A percentile compares a stretch with the other conserved stretches of the same genome.
These are phyloP conservation scores for Sipha maydis DNA, from an alignment of 2,888 invertebrate genomes.

Conservation along the genomic window DNA sequence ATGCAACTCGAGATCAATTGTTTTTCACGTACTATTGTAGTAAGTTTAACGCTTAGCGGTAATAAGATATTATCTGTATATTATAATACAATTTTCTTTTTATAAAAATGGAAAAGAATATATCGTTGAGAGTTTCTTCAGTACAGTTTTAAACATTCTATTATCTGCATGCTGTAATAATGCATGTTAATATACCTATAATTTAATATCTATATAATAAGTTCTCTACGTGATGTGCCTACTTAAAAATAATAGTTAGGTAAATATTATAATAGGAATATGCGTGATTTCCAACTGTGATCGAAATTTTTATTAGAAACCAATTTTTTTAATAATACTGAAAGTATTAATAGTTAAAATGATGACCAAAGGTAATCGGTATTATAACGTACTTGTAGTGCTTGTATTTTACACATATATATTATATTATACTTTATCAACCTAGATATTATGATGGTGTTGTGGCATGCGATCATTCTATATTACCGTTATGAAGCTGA, in stretches of 20 bases:
- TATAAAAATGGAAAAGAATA: background rate
- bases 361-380: background rate
- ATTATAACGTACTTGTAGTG: background rate
- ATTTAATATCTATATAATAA: no score
- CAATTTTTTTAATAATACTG: background rate
- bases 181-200: no score
- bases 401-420: background rate
- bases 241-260: no score
- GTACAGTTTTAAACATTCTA: background rate
- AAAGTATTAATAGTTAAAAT: background rate
- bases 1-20: background rate
- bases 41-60: background rate
- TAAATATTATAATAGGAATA: no score
- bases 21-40: background rate
- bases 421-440: constrained; percentile 24
- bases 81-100: background rate
- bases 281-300: no score
- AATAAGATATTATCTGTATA: background rate
- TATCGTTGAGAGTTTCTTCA: background rate
- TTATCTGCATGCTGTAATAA: background rate
- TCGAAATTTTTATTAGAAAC: background rate
- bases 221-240: no score
- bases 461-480: constrained; percentile 58
- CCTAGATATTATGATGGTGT: constrained; percentile 32
- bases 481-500: constrained; percentile 60